These are phyloP conservation scores for Ondatra zibethicus DNA, from an alignment of 2,113 vertebrate genomes.

Conservation along the genomic window DNA sequence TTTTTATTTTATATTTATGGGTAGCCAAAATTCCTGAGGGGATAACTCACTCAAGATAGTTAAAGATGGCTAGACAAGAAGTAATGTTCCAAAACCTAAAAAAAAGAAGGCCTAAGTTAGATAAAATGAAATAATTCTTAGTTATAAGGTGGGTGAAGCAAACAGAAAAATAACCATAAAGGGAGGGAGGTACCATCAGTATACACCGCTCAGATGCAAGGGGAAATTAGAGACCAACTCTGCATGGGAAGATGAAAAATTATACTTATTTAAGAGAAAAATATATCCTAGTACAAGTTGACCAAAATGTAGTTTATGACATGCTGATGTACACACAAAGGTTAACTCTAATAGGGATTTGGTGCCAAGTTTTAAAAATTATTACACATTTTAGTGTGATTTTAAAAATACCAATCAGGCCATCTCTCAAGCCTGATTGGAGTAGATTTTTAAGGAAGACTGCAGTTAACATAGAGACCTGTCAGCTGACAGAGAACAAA, in stretches of 20 bases:
- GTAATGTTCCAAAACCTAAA: constrained; percentile 47
- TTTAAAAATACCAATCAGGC: neutral
- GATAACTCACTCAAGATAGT: constrained; percentile 57
- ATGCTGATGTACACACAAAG: neutral
- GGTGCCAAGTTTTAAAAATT: neutral
- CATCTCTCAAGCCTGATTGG: neutral
- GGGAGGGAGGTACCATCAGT: constrained; percentile 16
- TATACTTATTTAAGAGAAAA: neutral
- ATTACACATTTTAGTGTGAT: constrained; percentile 9
- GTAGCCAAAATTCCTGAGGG: constrained; percentile 67
- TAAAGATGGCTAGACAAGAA: constrained; percentile 72
- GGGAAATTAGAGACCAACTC: constrained; percentile 48
- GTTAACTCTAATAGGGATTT: neutral
- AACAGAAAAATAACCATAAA: constrained; percentile 32
- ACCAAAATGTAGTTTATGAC: neutral
- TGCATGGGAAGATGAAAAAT: constrained; percentile 6
- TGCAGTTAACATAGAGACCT: neutral
- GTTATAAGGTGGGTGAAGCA: constrained; percentile 60
- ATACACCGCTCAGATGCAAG: constrained; percentile 46
- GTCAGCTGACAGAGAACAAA: neutral
- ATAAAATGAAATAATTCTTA: constrained; percentile 65
- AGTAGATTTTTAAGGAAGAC: neutral
- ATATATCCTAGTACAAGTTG: neutral
- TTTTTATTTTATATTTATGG: constrained; percentile 60
- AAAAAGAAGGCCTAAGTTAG: constrained; percentile 46